These are phyloP conservation scores for Paramuricea clavata DNA, from an alignment of 92 coral and sea anemone species.

Conservation along the genomic window DNA sequence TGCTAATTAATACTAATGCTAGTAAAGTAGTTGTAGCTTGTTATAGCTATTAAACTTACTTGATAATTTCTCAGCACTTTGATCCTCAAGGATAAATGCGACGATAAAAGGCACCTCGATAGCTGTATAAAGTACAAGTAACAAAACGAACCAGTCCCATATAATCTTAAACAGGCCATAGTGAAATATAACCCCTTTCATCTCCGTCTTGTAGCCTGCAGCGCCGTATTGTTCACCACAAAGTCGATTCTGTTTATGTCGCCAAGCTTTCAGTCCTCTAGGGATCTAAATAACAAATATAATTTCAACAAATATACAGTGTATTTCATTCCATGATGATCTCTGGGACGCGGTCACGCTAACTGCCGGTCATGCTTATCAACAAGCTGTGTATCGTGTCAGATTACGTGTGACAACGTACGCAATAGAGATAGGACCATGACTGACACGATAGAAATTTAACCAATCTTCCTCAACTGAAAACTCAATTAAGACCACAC, in stretches of 20 bases:
- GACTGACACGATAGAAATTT: background rate
- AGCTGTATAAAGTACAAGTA: conserved; percentile 92
- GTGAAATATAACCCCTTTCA: conserved; percentile 95
- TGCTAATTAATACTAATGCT: too few species aligned
- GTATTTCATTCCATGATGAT: background rate
- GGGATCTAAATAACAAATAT: conserved; percentile 5
- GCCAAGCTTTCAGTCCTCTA: conserved; percentile 85
- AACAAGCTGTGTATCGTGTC: background rate
- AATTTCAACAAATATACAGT: background rate
- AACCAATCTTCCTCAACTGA: background rate
- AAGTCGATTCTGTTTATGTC: conserved; percentile 68
- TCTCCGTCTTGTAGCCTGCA: conserved; percentile 85
- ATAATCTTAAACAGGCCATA: conserved; percentile 93
- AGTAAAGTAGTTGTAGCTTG: too few species aligned
- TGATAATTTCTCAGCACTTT: background rate
- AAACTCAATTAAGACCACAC: background rate
- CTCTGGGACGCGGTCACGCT: background rate
- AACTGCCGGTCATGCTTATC: conserved; percentile 9
- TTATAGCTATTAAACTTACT: too few species aligned
- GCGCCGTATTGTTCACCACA: conserved; percentile 76
- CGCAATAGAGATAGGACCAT: background rate
- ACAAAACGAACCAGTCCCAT: conserved; percentile 96
- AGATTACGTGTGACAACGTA: conserved; percentile 3
- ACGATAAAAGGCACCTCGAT: conserved; percentile 95
- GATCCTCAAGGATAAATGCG: conserved; percentile 70